phyloP scores from a whole-genome alignment of 2,113 vertebrate genomes.

The Macaca nemestrina region DNA sequence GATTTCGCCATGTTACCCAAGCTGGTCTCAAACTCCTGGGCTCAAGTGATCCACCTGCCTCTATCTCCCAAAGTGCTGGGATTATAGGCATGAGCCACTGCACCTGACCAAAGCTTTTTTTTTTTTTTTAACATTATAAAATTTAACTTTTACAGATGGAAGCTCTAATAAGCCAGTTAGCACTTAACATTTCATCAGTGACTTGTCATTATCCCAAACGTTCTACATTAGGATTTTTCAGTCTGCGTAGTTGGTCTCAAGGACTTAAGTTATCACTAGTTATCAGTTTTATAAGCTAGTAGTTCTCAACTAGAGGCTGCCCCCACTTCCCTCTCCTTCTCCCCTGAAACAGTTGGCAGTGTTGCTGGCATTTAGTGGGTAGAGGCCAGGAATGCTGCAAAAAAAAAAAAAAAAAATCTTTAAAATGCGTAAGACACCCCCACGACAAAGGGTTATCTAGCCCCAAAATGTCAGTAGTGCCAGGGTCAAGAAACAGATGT shows the following conservation, averaged over 20 bases:
- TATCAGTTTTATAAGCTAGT: background rate
- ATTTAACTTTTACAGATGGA: background rate
- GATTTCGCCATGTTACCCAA: no score
- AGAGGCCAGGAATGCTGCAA: background rate
- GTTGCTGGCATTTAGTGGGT: background rate
- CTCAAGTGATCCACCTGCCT: no score
- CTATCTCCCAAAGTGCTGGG: no score
- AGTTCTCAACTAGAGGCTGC: background rate
- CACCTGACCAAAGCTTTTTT: background rate
- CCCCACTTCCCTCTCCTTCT: accelerated
- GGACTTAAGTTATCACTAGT: background rate
- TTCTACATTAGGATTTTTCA: background rate
- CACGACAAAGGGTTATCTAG: background rate
- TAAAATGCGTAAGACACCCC: background rate
- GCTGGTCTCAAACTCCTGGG: no score
- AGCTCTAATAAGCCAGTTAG: background rate
- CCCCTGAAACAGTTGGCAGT: background rate
- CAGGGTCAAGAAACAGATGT: background rate
- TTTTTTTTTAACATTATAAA: background rate
- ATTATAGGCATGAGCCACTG: no score
- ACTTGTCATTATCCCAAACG: background rate
- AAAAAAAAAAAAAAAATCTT: background rate
- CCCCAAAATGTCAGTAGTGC: background rate
- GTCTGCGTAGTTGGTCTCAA: background rate
- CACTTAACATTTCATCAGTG: background rate